A percentile compares a stretch with the other conserved stretches of the same genome.
These are phyloP conservation scores for Epicampocera succincta DNA, from an alignment of 2,888 invertebrate genomes.

Conservation along the genomic window DNA sequence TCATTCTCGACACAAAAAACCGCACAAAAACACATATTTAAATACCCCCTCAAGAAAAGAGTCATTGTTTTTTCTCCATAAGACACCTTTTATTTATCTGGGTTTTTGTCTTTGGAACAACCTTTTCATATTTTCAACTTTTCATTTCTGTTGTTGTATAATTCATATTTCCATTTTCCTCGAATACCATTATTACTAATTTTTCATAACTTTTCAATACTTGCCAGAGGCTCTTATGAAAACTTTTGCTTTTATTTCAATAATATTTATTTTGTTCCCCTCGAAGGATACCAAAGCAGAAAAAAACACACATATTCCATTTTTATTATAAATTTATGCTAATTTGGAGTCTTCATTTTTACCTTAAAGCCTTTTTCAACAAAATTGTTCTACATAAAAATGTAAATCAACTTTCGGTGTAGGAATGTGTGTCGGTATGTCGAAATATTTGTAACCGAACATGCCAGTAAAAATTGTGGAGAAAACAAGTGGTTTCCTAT, in stretches of 20 bases:
- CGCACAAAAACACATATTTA: too few species aligned
- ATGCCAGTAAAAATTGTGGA: constrained; percentile 16
- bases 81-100: too few species aligned
- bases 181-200: constrained; percentile 28
- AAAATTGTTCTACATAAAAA: constrained; percentile 52
- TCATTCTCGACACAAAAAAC: too few species aligned
- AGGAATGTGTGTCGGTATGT: constrained; percentile 17
- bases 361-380: constrained; percentile 56
- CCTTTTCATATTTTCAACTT: neutral
- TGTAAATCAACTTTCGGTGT: constrained; percentile 50
- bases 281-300: neutral
- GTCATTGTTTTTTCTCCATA: too few species aligned
- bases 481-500: constrained; percentile 53
- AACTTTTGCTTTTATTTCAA: constrained; percentile 6
- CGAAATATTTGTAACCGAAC: constrained; percentile 6
- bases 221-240: constrained; percentile 24
- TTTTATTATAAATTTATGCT: constrained; percentile 60
- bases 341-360: constrained; percentile 52
- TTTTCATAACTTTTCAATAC: constrained; percentile 43
- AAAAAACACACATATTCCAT: constrained; percentile 15
- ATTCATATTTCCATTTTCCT: neutral
- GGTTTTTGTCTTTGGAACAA: too few species aligned
- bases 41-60: too few species aligned
- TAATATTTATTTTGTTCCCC: constrained; percentile 42
- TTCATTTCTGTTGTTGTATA: neutral